Evolutionary conservation across 2,888 invertebrate genomes (phyloP), one percentile per base, ranked within the genome.

Genomic region (Drosophila bunnanda): DNA sequence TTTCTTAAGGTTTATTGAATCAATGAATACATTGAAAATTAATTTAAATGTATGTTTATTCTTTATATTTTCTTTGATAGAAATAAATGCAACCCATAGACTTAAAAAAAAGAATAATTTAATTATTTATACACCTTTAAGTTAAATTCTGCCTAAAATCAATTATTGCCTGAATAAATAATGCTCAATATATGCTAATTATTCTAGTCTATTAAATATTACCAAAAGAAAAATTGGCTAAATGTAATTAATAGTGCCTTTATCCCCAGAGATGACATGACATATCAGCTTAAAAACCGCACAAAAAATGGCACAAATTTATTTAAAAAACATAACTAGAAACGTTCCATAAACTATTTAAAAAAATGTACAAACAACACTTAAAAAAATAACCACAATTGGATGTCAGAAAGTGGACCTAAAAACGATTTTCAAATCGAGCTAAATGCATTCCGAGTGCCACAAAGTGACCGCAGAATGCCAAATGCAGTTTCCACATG

Each of bases 391-490:
- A 32, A 36, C 56, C 60, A 54, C 78, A 78, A 75, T 75, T 78
- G 59, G 22, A 59, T 53, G 68, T 30, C 36, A 54, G 69, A 36
- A 41, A 46, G 48, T 59, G 58, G n/a, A 50, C 65, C 32, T 41
- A 67, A 77, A 61, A 64, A 54, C 83, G 75, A 71, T 80, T 74
- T 76, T 67, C 70, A 70, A 70, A 80, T 76, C 61, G 36, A 56
- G 61, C 74, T 68, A 73, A 84, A 76, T 79, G 68, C 79, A 77
- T 71, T 84, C 59, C 61, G 22, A 32, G 48, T 66, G 70, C 79
- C 85, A 68, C 79, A 80, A 82, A 82, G 75, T 82, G 85, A 77
- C 85, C 80, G 54, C 80, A 79, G 79, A 64, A 80, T 79, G 70
- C 75, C 75, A 79, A 79, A 82, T 78, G 78, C 80, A 80, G 78